A percentile compares a stretch with the other conserved stretches of the same genome.
Conservation (phyloP, 2,113 vertebrate genomes). For the Gopherus flavomarginatus region DNA sequence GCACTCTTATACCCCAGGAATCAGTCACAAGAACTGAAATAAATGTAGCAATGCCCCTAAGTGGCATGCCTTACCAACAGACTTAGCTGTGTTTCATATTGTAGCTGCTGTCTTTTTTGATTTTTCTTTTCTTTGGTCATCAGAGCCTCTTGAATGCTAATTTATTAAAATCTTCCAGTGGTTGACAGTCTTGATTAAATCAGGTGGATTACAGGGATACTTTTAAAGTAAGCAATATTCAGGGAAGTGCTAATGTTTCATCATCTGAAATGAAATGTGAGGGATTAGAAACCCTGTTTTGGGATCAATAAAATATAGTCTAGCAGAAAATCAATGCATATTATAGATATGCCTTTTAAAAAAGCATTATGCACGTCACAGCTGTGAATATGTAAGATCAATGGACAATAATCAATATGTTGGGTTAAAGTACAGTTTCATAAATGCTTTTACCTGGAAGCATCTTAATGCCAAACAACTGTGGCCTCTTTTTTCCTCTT, state of each 20-base stretch:
- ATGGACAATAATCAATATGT: background rate
- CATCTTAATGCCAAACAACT: background rate
- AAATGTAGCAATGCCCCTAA: background rate
- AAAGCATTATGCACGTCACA: background rate
- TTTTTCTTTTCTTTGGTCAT: background rate
- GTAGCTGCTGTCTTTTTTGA: background rate
- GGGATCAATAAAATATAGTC: background rate
- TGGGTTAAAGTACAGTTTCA: background rate
- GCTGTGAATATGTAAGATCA: background rate
- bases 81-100: background rate
- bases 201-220: background rate
- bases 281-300: background rate
- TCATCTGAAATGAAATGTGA: background rate
- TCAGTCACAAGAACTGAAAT: background rate
- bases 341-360: background rate
- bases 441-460: background rate
- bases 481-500: background rate
- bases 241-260: background rate
- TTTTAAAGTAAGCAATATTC: background rate
- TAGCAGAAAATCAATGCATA: background rate
- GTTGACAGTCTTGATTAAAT: background rate
- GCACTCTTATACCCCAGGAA: background rate
- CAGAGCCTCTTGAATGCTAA: background rate
- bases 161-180: background rate
- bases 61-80: background rate